phyloP scores from a whole-genome alignment of 2,113 vertebrate species.

The Panthera uncia region DNA sequence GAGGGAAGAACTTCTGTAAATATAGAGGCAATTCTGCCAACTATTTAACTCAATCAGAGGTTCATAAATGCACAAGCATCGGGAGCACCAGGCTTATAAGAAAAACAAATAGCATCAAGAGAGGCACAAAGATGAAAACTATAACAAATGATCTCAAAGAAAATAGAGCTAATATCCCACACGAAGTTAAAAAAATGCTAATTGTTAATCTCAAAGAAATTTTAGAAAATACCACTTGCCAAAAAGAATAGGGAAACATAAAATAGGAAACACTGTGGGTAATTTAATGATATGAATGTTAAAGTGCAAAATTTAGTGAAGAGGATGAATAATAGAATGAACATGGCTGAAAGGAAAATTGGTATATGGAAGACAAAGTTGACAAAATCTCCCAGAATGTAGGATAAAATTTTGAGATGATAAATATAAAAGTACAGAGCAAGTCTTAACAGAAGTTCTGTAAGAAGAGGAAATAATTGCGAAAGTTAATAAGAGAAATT shows the following conservation, averaged over 20 bases:
- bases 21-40: background rate
- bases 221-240: background rate
- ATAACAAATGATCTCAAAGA: background rate
- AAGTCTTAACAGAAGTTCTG: background rate
- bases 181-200: background rate
- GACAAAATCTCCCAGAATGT: background rate
- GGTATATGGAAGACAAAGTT: constrained; percentile 1
- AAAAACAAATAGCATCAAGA: background rate
- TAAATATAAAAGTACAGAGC: background rate
- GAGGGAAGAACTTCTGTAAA: background rate
- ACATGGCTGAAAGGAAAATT: background rate
- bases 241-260: background rate
- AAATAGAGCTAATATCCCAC: background rate
- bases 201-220: background rate
- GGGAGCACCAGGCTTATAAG: background rate
- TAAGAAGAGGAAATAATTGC: background rate
- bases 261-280: background rate
- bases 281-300: background rate
- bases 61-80: background rate
- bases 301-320: background rate
- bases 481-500: background rate
- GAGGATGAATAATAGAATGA: background rate
- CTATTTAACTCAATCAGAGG: background rate
- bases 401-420: background rate
- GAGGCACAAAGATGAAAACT: background rate